Base-by-base conservation (phyloP, 2,113 vertebrate genomes). In the Aegithalos caudatus region DNA sequence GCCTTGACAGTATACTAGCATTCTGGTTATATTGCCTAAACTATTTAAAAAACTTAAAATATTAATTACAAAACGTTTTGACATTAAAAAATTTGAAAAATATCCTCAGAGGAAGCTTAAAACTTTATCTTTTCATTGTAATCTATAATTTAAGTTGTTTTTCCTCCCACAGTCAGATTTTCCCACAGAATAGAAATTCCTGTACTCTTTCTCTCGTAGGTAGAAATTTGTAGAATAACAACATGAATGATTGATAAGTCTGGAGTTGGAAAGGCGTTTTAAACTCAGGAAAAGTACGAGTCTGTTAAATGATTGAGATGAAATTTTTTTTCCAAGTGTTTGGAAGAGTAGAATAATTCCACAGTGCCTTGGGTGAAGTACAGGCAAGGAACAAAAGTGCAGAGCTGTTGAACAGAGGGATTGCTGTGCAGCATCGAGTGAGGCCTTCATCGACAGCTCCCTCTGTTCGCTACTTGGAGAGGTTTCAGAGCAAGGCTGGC, bases 91-190 rank as follows among this genome's bases (percentile, higher is more conserved):
- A 87, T 66, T 18, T 71, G 35, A 33, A n/a, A 58, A 61, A 50
- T 50, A 31, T 54, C 61, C 90, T 87, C 54, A 85, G 57, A 42
- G 73, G 78, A 82, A 86, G 51, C 58, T 77, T 74, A 88, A 76
- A 92, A 83, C 76, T 72, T 89, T 38, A 22, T 90, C 31, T 89
- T 89, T 92, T 91, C 57, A 67, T 95, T 95, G 81, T 84, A 67
- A 92, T 95, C 86, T 69, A 87, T 94, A 91, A 95, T 94, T 95
- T 77, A 94, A 53, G 35, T 80, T 89, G 76, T 76, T 93, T 94
- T 94, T 80, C 81, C 19, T 94, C n/a, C 45, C 60, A 64, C 38
- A 54, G 74, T 93, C 62, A 82, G 85, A 62, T 66, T 86, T 94
- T 95, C 67, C 56, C 38, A 54, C 54, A 74, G 79, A 66, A 83